Base-by-base conservation (phyloP, 2,888 invertebrate genomes). In the Tuta absoluta region DNA sequence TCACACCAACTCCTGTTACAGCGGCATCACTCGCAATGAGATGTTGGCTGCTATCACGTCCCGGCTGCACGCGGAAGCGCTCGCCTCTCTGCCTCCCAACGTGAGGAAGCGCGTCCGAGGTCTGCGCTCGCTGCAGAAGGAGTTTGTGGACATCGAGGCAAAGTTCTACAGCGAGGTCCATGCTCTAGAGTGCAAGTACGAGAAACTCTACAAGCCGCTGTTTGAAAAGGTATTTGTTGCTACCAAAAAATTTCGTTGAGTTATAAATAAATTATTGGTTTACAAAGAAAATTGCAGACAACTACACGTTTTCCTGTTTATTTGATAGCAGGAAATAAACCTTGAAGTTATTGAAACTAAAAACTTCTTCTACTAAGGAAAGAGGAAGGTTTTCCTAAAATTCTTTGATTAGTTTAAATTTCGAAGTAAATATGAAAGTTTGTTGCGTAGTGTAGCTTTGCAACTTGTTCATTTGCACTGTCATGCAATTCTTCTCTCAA, bases 161-260 rank as follows among this genome's bases (percentile, higher is more conserved):
- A 95, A 97, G 80, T 98, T 99, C 89, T 99, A 98, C 87, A 67
- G 95, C 77, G 98, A 98, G 79, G 96, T 99, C 49, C 98, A 99
- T 81, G 94, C 95, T 23, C 93, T 99, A 62, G 99, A 99, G 90
- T 96, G 96, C 91, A 96, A 96, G 86, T 98, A 97, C 84, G 95
- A 96, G 78, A 93, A 94, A 72, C 87, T 95, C 72, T 98, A 96
- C 86, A 93, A 94, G 65, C 95, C 95, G 1, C 85, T 96, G 53
- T 96, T 96, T 86, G 95, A 96, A 73, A 96, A 97, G 93, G 95
- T 95, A 48, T 66, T 67, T 19, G 12, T 11, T 53, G 21, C 21
- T 49, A 17, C 33, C n/a, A n/a, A n/a, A n/a, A n/a, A n/a, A n/a
- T n/a, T n/a, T n/a, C n/a, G n/a, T n/a, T n/a, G n/a, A n/a, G n/a